phyloP scores from a whole-genome alignment of 2,113 vertebrate genomes.

The Aspiorhynchus laticeps region DNA sequence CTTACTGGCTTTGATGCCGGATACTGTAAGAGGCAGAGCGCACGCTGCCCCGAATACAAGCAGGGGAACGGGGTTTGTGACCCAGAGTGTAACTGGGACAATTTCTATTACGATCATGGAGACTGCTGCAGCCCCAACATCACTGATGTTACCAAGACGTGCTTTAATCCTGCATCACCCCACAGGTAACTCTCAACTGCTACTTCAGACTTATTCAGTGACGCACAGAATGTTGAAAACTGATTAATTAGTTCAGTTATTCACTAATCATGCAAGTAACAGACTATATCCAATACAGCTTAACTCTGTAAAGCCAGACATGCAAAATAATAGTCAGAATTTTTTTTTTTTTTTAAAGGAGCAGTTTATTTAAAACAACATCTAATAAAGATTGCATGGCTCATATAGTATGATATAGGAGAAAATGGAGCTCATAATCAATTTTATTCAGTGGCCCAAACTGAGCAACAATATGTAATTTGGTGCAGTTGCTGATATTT shows the following conservation, averaged over 20 bases:
- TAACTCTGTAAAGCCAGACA: too few species aligned
- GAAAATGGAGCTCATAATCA: too few species aligned
- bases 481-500: too few species aligned
- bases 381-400: too few species aligned
- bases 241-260: neutral
- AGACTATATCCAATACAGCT: neutral
- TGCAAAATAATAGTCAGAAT: too few species aligned
- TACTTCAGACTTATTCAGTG: neutral
- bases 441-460: too few species aligned
- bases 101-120: conserved; percentile 88
- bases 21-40: conserved; percentile 83
- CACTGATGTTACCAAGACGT: conserved; percentile 96
- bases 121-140: conserved; percentile 95
- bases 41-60: conserved; percentile 79
- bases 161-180: conserved; percentile 92
- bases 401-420: too few species aligned
- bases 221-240: neutral
- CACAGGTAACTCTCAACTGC: conserved; percentile 84
- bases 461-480: too few species aligned
- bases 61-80: conserved; percentile 91
- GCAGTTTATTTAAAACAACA: neutral
- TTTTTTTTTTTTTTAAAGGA: neutral
- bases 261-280: neutral
- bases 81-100: conserved; percentile 94
- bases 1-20: conserved; percentile 91